Evolutionary conservation across 1,140 invertebrate genomes (phyloP).

Genomic region (Cephus cinctus): DNA sequence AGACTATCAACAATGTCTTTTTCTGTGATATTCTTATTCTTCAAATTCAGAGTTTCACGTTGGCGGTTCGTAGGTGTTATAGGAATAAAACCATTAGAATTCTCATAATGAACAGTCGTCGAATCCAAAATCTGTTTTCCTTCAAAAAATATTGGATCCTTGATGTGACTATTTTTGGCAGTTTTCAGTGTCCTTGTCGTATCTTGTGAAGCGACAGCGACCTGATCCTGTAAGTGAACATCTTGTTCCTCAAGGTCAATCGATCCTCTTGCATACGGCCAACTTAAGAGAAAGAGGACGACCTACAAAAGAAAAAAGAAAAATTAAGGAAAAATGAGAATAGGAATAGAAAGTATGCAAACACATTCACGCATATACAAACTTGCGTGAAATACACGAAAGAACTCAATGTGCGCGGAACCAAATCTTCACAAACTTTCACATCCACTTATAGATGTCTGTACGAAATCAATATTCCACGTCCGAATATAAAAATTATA

Average conservation of each 20-base stretch:
- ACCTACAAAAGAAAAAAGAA: conserved; percentile 49
- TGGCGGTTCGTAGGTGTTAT: too few species aligned
- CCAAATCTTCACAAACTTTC: conserved; percentile 52
- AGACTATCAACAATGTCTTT: neutral
- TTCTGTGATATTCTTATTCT: neutral
- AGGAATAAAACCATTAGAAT: conserved; percentile 46
- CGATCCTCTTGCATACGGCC: conserved; percentile 31
- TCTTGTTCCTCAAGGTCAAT: conserved; percentile 15
- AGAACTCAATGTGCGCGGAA: conserved; percentile 53
- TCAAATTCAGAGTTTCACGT: conserved; percentile 1
- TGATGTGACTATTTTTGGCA: too few species aligned
- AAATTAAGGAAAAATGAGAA: conserved; percentile 49
- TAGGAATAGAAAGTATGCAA: too few species aligned
- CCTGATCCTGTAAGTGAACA: conserved; percentile 38
- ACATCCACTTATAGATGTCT: conserved; percentile 24
- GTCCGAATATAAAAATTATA: too few species aligned
- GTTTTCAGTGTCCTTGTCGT: conserved; percentile 2
- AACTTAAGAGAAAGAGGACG: conserved; percentile 43
- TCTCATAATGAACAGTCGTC: conserved; percentile 36
- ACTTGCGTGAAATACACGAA: conserved; percentile 30
- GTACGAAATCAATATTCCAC: neutral
- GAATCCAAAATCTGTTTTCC: neutral
- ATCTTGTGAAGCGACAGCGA: conserved; percentile 40
- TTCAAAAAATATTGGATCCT: too few species aligned
- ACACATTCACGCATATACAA: too few species aligned